These are phyloP conservation scores for Casuarius casuarius DNA, from an alignment of 2,113 vertebrate species.

Conservation along the genomic window DNA sequence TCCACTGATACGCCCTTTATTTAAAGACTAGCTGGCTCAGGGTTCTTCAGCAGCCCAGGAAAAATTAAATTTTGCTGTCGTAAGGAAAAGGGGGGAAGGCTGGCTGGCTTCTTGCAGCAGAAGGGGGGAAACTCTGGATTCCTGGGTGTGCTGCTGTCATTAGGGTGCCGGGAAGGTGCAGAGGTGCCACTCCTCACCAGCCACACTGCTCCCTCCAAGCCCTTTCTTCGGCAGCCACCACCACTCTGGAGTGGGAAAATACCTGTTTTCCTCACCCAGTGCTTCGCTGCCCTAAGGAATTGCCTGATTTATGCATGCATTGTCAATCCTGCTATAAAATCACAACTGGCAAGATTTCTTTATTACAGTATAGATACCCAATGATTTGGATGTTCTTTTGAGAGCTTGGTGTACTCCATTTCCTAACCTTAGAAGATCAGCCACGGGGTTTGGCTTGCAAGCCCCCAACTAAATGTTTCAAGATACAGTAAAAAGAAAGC, in stretches of 20 bases:
- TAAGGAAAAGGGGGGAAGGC: fast-evolving
- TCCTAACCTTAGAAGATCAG: neutral
- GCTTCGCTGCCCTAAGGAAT: fast-evolving
- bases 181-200: fast-evolving
- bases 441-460: neutral
- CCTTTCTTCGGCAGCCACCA: neutral
- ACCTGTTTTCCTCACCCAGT: neutral
- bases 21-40: neutral
- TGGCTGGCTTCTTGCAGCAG: fast-evolving
- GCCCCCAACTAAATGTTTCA: neutral
- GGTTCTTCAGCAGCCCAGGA: neutral
- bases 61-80: neutral
- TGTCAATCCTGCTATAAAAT: neutral
- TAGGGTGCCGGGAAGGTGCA: fast-evolving
- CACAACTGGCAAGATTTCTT: neutral
- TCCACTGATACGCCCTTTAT: neutral
- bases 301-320: neutral
- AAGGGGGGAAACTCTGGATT: neutral
- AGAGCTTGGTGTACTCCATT: neutral
- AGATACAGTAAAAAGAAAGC: neutral
- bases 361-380: neutral
- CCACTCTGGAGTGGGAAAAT: neutral
- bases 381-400: neutral
- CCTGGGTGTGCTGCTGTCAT: fast-evolving
- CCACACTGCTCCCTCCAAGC: neutral